These are phyloP conservation scores for Pipa parva DNA, from an alignment of 2,113 vertebrate genomes.

Conservation along the genomic window DNA sequence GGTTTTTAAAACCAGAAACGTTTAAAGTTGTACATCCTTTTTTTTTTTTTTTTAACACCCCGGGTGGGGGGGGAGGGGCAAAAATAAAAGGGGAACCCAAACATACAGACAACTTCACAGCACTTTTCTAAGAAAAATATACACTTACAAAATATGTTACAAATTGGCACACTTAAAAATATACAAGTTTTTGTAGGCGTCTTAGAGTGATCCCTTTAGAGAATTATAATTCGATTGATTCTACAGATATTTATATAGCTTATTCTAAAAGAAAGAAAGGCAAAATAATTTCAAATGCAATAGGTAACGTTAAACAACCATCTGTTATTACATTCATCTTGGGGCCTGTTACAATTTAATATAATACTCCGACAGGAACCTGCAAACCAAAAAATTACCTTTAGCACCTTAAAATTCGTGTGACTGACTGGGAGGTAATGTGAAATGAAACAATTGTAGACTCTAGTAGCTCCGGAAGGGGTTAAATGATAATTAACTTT, in stretches of 20 bases:
- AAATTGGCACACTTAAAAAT: slow-evolving; percentile 99
- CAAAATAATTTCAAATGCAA: slow-evolving; percentile 94
- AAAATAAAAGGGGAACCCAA: slow-evolving; percentile 94
- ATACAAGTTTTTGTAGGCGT: slow-evolving; percentile 99
- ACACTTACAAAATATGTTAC: slow-evolving; percentile 99
- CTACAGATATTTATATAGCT: slow-evolving; percentile 99
- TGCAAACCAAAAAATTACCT: slow-evolving; percentile 65
- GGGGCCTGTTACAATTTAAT: slow-evolving; percentile 72
- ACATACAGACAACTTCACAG: slow-evolving; percentile 98
- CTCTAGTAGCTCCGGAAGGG: slow-evolving; percentile 1
- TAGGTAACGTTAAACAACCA: slow-evolving; percentile 93
- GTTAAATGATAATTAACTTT: slow-evolving; percentile 19
- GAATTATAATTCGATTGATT: slow-evolving; percentile 98
- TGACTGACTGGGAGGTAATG: slow-evolving; percentile 15
- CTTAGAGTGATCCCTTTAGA: slow-evolving; percentile 90
- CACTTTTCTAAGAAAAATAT: slow-evolving; percentile 99
- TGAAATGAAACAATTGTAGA: neutral
- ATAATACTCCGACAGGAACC: slow-evolving; percentile 65
- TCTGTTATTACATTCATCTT: slow-evolving; percentile 98
- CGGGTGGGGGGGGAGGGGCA: slow-evolving; percentile 66
- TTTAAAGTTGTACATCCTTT: slow-evolving; percentile 98
- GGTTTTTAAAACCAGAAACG: slow-evolving; percentile 99
- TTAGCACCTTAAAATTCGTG: slow-evolving; percentile 61
- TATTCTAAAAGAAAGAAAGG: slow-evolving; percentile 92
- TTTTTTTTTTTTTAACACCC: slow-evolving; percentile 97